Evolutionary conservation across 2,113 vertebrate species (phyloP), one percentile per base, ranked within the genome.

Genomic region (Indri indri): DNA sequence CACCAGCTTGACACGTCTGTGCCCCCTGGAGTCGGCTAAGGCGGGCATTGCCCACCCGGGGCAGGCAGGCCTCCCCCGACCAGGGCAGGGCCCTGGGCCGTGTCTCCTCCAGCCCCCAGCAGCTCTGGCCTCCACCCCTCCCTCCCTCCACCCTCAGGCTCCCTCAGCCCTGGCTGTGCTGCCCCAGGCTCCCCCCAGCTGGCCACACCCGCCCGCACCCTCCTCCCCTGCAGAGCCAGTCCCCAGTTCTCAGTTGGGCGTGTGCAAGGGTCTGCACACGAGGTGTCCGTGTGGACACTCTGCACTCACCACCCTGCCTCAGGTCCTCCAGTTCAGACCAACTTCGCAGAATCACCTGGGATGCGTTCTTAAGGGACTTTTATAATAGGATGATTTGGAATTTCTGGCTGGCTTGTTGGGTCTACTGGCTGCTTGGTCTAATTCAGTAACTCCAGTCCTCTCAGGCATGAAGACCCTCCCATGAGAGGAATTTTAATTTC

Each of bases 241-340:
- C 20, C 54, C 40, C 20, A 20, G 2, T 23, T 63, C 54, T 32
- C 45, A 27, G 63, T 22, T 68, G 2, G 47, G 16, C 6, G 0
- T 85, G 59, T 23, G 27, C 20, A 20, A 17, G 54, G 20, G 25
- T 76, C 87, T 85, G 40, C 27, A 40, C 68, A 22, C 25, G 5
- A 0, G 1, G 59, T 8, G 0, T 59, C 32, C 32, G 2, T 0
- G 1, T 10, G 25, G 6, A n/a, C 5, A 0, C 3, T 23, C 34
- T 17, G 37, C n/a, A 42, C 25, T 59, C 42, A 4, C 34, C 12
- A 6, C 0, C 1, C 54, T 77, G 65, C 42, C 42, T 17, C 13
- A 4, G 8, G 30, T 18, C 16, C n/a, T 32, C 8, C 11, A 34
- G 4, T 1, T 4, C 8, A 7, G 74, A 42, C 42, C 22, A 61